Conservation (phyloP, 2,888 invertebrate genomes). For the Rhorus exstirpatorius region DNA sequence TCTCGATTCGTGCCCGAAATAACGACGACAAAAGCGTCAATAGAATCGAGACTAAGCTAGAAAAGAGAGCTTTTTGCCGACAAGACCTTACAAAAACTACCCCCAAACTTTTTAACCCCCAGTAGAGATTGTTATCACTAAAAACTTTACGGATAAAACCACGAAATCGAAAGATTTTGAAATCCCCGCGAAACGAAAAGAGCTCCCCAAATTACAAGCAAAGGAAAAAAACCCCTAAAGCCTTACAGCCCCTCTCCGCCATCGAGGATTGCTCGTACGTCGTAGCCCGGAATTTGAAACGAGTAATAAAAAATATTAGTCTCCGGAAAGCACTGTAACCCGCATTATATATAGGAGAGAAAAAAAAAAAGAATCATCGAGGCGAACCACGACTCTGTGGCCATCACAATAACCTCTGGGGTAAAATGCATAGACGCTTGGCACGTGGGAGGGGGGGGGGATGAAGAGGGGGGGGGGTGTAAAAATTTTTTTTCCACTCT, state of each 20-base stretch:
- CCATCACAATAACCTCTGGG: conserved; percentile 25
- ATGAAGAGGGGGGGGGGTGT: neutral
- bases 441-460: neutral
- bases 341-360: too few species aligned
- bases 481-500: conserved; percentile 13
- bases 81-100: neutral
- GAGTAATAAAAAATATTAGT: neutral
- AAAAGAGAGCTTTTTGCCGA: neutral
- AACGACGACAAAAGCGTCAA: too few species aligned
- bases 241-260: neutral
- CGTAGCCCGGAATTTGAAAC: neutral
- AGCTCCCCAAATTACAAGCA: neutral
- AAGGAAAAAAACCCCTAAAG: neutral
- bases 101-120: neutral
- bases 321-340: neutral
- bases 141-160: too few species aligned
- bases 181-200: neutral
- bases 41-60: too few species aligned
- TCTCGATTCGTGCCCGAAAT: too few species aligned
- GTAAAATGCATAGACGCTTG: neutral
- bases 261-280: too few species aligned
- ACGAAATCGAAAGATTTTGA: too few species aligned
- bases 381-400: conserved; percentile 1
- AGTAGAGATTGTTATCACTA: too few species aligned
- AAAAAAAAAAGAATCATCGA: neutral